Conservation (phyloP, 2,888 invertebrate genomes). For the Chouioia cunea region DNA sequence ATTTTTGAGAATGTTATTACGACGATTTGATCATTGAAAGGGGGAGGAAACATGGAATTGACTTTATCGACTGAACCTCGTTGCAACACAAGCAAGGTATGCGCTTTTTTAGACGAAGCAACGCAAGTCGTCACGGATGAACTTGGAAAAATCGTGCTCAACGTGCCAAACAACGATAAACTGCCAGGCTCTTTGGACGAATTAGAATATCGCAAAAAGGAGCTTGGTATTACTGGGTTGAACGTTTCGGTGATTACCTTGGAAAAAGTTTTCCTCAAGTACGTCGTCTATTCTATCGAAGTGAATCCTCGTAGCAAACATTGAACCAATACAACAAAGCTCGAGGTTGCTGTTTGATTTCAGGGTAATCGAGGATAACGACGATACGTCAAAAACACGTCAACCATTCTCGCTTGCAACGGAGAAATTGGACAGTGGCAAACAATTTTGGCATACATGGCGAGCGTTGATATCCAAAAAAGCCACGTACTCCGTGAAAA, state of each 20-base stretch:
- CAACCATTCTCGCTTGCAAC: no score
- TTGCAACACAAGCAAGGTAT: slow-evolving; percentile 61
- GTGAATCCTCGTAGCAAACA: no score
- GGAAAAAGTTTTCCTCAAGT: slow-evolving; percentile 93
- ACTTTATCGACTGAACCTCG: slow-evolving; percentile 61
- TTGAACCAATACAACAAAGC: no score
- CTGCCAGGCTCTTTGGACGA: slow-evolving; percentile 76
- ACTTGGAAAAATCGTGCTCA: slow-evolving; percentile 71
- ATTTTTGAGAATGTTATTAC: background rate
- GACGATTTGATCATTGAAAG: slow-evolving; percentile 43
- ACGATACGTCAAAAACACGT: background rate
- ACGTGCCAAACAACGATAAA: slow-evolving; percentile 70
- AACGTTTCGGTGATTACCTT: slow-evolving; percentile 89
- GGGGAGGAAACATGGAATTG: slow-evolving; percentile 62
- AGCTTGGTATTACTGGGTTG: slow-evolving; percentile 79
- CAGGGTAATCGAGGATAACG: background rate
- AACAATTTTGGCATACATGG: background rate
- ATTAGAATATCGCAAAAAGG: slow-evolving; percentile 73
- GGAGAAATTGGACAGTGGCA: background rate
- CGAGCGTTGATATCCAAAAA: slow-evolving; percentile 3
- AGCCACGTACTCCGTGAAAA: slow-evolving; percentile 6
- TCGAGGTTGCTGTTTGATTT: background rate
- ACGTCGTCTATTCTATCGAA: slow-evolving; percentile 16
- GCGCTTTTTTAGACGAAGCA: slow-evolving; percentile 66
- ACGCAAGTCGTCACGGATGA: slow-evolving; percentile 67